These are phyloP conservation scores for Argopecten irradians DNA, from an alignment of 1,140 invertebrate species.

Conservation along the genomic window DNA sequence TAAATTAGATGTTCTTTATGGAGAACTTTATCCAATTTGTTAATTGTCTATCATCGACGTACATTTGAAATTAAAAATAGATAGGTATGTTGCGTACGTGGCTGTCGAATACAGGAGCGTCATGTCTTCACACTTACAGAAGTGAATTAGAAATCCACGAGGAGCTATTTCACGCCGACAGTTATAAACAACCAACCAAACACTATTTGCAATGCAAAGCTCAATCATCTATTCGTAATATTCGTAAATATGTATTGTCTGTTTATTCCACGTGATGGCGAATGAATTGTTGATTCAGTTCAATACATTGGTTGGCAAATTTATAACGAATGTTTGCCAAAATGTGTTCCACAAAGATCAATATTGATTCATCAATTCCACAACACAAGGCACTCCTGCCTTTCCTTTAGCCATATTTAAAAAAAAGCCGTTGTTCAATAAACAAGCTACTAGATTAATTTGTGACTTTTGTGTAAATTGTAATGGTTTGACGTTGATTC, in stretches of 20 bases:
- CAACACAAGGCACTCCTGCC: not conserved
- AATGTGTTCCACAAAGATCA: not conserved
- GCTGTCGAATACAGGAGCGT: not conserved
- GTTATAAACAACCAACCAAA: too few species aligned
- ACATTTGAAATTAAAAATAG: not conserved
- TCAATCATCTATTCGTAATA: too few species aligned
- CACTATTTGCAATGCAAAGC: too few species aligned
- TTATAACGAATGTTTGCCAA: too few species aligned
- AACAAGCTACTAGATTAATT: not conserved
- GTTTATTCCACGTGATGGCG: too few species aligned
- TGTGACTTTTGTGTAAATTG: not conserved
- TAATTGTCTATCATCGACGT: not conserved
- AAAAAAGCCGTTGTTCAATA: not conserved
- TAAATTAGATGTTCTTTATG: not conserved
- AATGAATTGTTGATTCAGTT: too few species aligned
- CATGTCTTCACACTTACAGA: not conserved
- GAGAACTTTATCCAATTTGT: not conserved
- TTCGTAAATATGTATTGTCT: too few species aligned
- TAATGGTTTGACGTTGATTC: not conserved
- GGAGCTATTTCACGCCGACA: not conserved
- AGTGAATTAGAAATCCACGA: not conserved
- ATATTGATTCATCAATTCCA: not conserved
- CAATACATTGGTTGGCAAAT: too few species aligned
- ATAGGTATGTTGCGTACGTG: not conserved
- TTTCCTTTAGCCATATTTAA: not conserved